Percentiles rank a stretch among this genome's conserved stretches.
These are phyloP conservation scores for Venustaconcha ellipsiformis DNA, from an alignment of 1,140 invertebrate genomes.

Conservation along the genomic window DNA sequence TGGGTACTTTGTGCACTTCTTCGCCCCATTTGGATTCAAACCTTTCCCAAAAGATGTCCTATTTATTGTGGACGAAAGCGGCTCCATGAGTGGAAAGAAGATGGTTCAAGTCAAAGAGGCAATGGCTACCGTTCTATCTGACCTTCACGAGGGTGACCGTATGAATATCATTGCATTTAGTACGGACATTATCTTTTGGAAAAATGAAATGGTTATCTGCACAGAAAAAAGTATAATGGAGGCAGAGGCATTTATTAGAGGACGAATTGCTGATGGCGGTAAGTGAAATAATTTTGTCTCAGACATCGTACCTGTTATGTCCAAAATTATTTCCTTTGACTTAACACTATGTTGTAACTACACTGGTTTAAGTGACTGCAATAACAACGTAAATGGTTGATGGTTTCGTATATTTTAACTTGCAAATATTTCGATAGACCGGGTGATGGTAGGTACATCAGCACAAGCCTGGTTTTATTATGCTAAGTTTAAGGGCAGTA, in stretches of 20 bases:
- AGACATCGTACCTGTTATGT: no score
- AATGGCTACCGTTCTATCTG: conserved; percentile 76
- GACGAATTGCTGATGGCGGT: conserved; percentile 41
- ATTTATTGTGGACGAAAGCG: conserved; percentile 80
- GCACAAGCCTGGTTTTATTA: no score
- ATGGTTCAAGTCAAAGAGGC: conserved; percentile 77
- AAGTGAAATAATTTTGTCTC: conserved; percentile 17
- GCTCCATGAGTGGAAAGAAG: conserved; percentile 78
- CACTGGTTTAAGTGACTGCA: no score
- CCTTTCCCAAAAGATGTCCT: conserved; percentile 77
- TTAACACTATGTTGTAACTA: no score
- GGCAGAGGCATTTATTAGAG: conserved; percentile 34
- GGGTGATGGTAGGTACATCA: no score
- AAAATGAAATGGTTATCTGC: conserved; percentile 28
- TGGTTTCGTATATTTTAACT: no score
- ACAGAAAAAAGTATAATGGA: conserved; percentile 17
- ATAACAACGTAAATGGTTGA: no score
- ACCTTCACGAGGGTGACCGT: conserved; percentile 75
- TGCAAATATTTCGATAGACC: no score
- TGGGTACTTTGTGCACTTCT: conserved; percentile 84
- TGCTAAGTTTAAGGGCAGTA: no score
- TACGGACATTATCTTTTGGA: conserved; percentile 54
- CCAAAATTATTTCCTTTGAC: no score
- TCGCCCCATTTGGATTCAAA: conserved; percentile 74
- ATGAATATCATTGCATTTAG: conserved; percentile 79